Evolutionary conservation across 2,797 vertebrate species (phyloP), one percentile per base, ranked within the genome.

Genomic region (Acanthopagrus latus): DNA sequence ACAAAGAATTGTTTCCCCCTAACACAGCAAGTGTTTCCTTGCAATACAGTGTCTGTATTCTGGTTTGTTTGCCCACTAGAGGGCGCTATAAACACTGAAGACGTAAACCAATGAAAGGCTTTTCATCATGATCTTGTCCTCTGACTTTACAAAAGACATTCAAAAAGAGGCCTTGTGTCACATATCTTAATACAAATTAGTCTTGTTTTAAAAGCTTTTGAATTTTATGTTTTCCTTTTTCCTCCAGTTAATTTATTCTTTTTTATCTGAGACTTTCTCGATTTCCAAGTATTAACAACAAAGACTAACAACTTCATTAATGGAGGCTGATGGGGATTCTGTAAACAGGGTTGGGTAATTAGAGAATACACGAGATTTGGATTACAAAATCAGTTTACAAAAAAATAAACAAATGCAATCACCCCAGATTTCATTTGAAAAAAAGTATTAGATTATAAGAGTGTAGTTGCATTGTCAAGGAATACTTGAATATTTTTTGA

Each of bases 41-140:
- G 44, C 46, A 16, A 16, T 50, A 16, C 33, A 21, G 51, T 41
- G 27, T 29, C 23, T 18, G 7, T 8, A 11, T 1, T 25, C 29
- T 11, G 38, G 1, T 51, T 54, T 57, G 20, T 70, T 17, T 69
- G 38, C 2, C 54, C 75, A 60, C 76, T 38, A 4, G 77, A 69
- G 43, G 68, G 27, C 10, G n/a, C 71, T 74, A 27, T 2, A 27
- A n/a, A 55, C 43, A 47, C 48, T n/a, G 46, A n/a, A 16, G 29
- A 27, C 2, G 18, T 33, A 33, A 33, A 59, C 27, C 17, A 9
- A 21, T 41, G 13, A 18, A 16, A 23, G 33, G 7, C 2, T 50
- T 64, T 47, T 1, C 3, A 58, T 25, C 11, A 43, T 43, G 14
- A 56, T 41, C 25, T n/a, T 33, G 33, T 33, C 33, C 33, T 7